Evolutionary conservation across 2,888 invertebrate genomes (phyloP), one percentile per base, ranked within the genome.

Genomic region (Philaethria dido): DNA sequence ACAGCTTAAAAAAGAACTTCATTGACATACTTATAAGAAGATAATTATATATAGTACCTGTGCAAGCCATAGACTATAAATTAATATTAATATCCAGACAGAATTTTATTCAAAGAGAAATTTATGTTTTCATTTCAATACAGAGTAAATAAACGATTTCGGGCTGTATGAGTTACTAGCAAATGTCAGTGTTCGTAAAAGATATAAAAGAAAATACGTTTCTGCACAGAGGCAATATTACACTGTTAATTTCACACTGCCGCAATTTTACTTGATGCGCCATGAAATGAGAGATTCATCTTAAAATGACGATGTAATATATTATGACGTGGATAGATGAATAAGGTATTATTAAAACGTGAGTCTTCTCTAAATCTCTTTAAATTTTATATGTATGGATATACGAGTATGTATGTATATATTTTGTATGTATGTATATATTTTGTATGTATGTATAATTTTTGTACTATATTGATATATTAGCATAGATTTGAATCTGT

Each of bases 231-330:
- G 71, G 75, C 72, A 45, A 18, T 69, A 54, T 66, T 63, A 62
- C 54, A 63, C 47, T 55, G 54, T 47, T 70, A 73, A 73, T 73
- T 71, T 73, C 66, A 69, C 69, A 62, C 47, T 68, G 62, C 44
- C 65, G 54, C 68, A 50, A 61, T 62, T 55, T 63, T 61, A 62
- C 65, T 72, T 70, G 71, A 74, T 70, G 73, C 64, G 72, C 69
- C 74, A 64, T 75, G 73, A 76, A 81, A 79, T 75, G 69, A 70
- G 72, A 70, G 42, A 61, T 52, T 50, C 68, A 48, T 62, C 66
- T 62, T 42, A 64, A 71, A 67, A 50, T 71, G 69, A 68, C 54
- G 61, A 64, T 50, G 62, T 68, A 62, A 69, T 70, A 64, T 63
- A 64, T 68, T 68, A 62, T 29, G 70, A 68, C 68, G 48, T 60